Conservation (phyloP, 2,113 vertebrate genomes). For the Hyla sarda region DNA sequence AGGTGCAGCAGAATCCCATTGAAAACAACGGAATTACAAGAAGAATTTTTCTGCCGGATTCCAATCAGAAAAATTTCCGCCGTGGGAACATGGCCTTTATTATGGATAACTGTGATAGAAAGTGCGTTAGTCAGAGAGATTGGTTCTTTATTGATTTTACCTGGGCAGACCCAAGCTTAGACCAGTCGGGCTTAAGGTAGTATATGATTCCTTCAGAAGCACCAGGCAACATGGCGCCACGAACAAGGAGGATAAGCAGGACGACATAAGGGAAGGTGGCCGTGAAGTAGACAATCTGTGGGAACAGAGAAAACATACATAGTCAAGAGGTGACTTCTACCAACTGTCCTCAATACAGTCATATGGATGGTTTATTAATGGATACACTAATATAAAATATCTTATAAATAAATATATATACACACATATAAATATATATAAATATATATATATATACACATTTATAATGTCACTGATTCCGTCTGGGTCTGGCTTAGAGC, state of each 20-base stretch:
- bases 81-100: too few species aligned
- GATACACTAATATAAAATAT: too few species aligned
- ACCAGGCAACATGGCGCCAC: slow-evolving; percentile 88
- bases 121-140: not conserved
- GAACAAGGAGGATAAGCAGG: slow-evolving; percentile 87
- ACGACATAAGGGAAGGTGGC: slow-evolving; percentile 94
- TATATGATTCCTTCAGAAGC: slow-evolving; percentile 89
- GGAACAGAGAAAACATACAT: not conserved
- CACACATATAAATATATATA: too few species aligned
- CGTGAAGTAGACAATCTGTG: slow-evolving; percentile 94
- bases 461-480: too few species aligned
- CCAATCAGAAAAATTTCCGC: too few species aligned
- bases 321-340: not conserved
- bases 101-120: not conserved
- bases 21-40: too few species aligned
- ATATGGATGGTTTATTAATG: not conserved
- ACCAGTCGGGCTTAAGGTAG: slow-evolving; percentile 96
- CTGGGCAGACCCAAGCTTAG: slow-evolving; percentile 92
- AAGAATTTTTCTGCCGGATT: too few species aligned
- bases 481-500: too few species aligned
- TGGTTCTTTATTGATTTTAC: slow-evolving; percentile 66
- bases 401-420: too few species aligned
- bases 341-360: not conserved
- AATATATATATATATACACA: too few species aligned
- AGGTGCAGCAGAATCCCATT: too few species aligned